phyloP scores from a whole-genome alignment of 1,140 invertebrate species.

The Drosophila auraria region DNA sequence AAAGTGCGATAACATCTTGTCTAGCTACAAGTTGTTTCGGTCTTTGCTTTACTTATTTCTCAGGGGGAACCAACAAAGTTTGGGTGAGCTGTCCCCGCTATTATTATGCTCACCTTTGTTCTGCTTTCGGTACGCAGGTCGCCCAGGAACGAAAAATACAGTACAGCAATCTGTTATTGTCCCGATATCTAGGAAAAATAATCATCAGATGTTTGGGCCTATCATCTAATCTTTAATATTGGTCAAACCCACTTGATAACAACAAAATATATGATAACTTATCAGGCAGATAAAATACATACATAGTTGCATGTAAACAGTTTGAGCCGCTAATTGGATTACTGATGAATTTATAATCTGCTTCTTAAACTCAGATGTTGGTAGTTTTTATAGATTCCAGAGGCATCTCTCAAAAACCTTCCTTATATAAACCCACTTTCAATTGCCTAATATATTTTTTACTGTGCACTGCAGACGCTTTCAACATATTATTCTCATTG shows the following conservation, averaged over 20 bases:
- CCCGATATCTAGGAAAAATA: constrained; percentile 6
- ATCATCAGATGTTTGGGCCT: constrained; percentile 18
- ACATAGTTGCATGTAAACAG: no score
- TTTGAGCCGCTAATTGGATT: background rate
- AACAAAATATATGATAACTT: background rate
- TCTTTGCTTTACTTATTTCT: background rate
- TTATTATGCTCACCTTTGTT: constrained; percentile 14
- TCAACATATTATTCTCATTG: constrained; percentile 7
- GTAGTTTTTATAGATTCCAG: background rate
- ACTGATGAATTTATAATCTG: background rate
- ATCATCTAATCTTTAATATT: constrained; percentile 19
- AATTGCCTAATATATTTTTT: background rate
- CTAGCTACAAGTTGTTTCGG: constrained; percentile 3
- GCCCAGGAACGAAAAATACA: background rate
- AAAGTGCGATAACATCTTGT: constrained; percentile 39
- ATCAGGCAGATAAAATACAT: constrained; percentile 4
- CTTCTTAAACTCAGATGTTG: background rate
- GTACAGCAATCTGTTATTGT: background rate
- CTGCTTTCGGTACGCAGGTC: background rate
- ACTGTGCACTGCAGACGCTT: constrained; percentile 5
- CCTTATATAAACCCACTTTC: background rate
- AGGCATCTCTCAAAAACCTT: no score
- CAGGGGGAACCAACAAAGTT: background rate
- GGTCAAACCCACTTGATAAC: constrained; percentile 9
- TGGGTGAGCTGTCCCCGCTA: background rate